phyloP scores from a whole-genome alignment of 1,140 invertebrate species.

The Philotrypesis tridentata region DNA sequence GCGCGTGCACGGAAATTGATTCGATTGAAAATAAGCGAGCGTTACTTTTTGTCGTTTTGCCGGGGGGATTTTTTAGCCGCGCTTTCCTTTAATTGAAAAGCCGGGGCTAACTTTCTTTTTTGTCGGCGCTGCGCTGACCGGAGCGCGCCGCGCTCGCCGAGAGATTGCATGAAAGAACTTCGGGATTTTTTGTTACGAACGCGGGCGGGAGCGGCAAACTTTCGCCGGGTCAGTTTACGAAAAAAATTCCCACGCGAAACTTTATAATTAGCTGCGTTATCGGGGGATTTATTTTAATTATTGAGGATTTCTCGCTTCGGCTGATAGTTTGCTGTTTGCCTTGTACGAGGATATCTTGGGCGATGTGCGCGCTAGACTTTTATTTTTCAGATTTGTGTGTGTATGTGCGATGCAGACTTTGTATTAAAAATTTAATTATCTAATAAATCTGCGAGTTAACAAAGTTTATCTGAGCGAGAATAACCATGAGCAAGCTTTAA shows the following conservation, averaged over 20 bases:
- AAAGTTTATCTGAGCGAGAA: too few species aligned
- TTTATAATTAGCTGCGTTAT: not conserved
- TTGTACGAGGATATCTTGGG: too few species aligned
- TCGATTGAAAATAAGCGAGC: slow-evolving; percentile 32
- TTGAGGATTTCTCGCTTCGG: not conserved
- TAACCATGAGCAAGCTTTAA: too few species aligned
- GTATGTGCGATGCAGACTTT: too few species aligned
- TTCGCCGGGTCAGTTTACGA: not conserved
- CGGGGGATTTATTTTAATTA: not conserved
- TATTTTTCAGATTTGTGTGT: too few species aligned
- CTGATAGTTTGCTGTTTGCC: not conserved
- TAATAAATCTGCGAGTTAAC: too few species aligned
- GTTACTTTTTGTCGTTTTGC: not conserved
- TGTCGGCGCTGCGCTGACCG: not conserved
- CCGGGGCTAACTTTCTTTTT: slow-evolving; percentile 27
- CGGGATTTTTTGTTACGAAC: not conserved
- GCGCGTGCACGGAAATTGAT: slow-evolving; percentile 33
- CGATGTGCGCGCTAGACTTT: too few species aligned
- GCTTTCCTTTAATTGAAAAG: slow-evolving; percentile 17
- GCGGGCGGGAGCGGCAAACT: not conserved
- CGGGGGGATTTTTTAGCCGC: slow-evolving; percentile 1
- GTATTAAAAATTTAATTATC: too few species aligned
- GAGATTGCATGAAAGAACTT: not conserved
- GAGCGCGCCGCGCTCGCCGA: not conserved
- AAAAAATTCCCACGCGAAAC: not conserved